These are phyloP conservation scores for Saccopteryx bilineata DNA, from an alignment of 2,113 vertebrate species.

Conservation along the genomic window DNA sequence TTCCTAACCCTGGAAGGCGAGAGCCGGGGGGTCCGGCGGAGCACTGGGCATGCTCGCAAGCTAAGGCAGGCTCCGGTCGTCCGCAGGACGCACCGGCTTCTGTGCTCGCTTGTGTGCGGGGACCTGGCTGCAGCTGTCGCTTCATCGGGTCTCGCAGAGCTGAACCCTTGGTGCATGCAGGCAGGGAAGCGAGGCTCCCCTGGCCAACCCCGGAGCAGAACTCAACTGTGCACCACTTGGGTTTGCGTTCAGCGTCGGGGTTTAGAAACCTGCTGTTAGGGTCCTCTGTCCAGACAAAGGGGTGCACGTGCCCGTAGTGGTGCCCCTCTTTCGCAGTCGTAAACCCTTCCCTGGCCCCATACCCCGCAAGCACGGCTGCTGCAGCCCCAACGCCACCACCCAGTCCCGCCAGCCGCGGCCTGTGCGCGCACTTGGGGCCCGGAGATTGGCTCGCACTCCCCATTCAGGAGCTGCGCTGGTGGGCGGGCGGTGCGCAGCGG, in stretches of 20 bases:
- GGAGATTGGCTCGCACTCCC: constrained; percentile 79
- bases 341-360: neutral
- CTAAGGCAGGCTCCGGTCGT: neutral
- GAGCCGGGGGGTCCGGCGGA: constrained; percentile 25
- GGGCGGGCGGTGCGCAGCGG: constrained; percentile 32
- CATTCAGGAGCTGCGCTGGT: constrained; percentile 66
- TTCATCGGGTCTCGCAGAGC: constrained; percentile 37
- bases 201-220: neutral
- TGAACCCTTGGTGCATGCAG: constrained; percentile 16
- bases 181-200: neutral
- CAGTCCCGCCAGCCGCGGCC: constrained; percentile 53
- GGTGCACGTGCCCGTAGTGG: constrained; percentile 57
- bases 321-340: constrained; percentile 44
- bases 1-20: constrained; percentile 44
- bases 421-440: constrained; percentile 67
- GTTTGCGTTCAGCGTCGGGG: constrained; percentile 47
- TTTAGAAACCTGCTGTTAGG: constrained; percentile 69
- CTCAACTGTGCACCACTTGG: constrained; percentile 43
- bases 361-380: neutral
- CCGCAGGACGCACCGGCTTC: constrained; percentile 3
- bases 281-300: constrained; percentile 78
- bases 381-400: constrained; percentile 63
- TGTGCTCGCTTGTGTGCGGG: neutral
- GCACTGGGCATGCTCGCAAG: constrained; percentile 75
- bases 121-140: neutral